These are phyloP conservation scores for Poeciliopsis occidentalis DNA, from an alignment of 2,113 vertebrate species.

Conservation along the genomic window DNA sequence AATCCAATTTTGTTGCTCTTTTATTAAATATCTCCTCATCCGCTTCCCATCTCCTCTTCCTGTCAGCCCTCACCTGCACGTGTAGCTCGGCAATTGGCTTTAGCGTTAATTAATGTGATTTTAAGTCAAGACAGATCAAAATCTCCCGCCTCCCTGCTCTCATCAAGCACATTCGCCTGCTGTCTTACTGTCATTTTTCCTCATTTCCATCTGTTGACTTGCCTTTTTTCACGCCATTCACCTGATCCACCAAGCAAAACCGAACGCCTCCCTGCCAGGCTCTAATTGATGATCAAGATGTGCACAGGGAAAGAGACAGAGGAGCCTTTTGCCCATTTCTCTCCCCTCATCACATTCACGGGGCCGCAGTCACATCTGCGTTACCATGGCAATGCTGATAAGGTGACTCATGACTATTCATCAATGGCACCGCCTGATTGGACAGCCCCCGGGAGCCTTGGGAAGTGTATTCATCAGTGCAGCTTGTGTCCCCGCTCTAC, in stretches of 20 bases:
- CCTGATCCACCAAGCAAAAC: slow-evolving; percentile 9
- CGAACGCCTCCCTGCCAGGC: slow-evolving; percentile 38
- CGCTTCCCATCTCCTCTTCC: slow-evolving; percentile 35
- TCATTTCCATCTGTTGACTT: background rate
- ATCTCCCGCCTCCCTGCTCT: background rate
- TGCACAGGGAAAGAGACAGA: slow-evolving; percentile 51
- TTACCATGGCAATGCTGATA: slow-evolving; percentile 77
- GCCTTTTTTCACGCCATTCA: slow-evolving; percentile 9
- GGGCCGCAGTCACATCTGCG: slow-evolving; percentile 70
- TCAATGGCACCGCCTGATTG: slow-evolving; percentile 69
- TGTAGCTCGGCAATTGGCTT: slow-evolving; percentile 16
- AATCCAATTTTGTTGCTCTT: slow-evolving; percentile 58
- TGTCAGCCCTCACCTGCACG: slow-evolving; percentile 28
- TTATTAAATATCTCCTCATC: slow-evolving; percentile 59
- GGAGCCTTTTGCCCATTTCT: slow-evolving; percentile 62
- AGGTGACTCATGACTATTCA: slow-evolving; percentile 81
- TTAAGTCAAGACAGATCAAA: slow-evolving; percentile 20
- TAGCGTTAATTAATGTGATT: slow-evolving; percentile 28
- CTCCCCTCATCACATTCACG: slow-evolving; percentile 67
- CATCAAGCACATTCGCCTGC: slow-evolving; percentile 3
- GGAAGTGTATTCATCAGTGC: slow-evolving; percentile 61
- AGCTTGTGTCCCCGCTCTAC: slow-evolving; percentile 59
- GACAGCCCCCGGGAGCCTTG: slow-evolving; percentile 60
- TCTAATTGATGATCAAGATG: slow-evolving; percentile 75
- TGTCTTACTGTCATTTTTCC: background rate